Percentiles rank a stretch among this genome's conserved stretches.
Conservation (phyloP, 2,797 vertebrate genomes). For the Rhinoraja longicauda region DNA sequence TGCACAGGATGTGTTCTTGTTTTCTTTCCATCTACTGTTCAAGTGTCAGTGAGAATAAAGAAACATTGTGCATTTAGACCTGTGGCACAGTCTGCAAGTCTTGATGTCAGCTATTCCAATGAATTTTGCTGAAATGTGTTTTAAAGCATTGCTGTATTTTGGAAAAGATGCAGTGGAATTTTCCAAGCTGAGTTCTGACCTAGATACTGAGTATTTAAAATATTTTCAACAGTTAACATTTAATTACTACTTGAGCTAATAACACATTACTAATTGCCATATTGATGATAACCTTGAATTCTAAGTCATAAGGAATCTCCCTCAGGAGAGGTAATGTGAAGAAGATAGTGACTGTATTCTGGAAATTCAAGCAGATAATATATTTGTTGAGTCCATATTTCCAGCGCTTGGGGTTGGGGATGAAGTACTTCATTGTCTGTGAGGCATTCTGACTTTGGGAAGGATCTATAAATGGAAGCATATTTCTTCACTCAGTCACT, state of each 20-base stretch:
- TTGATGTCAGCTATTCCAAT: neutral
- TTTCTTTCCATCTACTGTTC: too few relatives aligned
- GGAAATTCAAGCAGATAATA: neutral
- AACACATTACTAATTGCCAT: neutral
- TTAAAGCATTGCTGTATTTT: neutral
- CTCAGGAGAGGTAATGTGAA: too few relatives aligned
- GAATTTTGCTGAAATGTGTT: neutral
- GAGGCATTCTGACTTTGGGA: neutral
- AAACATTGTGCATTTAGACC: neutral
- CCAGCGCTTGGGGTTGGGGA: too few relatives aligned
- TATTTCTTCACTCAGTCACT: neutral
- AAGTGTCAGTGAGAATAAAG: neutral
- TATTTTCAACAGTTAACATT: neutral
- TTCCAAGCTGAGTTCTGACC: neutral
- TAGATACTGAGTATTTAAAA: neutral
- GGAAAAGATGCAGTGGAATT: neutral
- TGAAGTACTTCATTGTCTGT: neutral
- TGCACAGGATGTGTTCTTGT: neutral
- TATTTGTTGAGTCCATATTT: neutral
- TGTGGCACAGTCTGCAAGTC: neutral
- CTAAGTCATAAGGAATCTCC: neutral
- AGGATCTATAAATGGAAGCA: neutral
- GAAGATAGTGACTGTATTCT: neutral
- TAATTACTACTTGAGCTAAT: neutral
- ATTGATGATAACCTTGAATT: neutral